Conservation (phyloP, 2,888 invertebrate genomes). For the Cheilosia grossa region DNA sequence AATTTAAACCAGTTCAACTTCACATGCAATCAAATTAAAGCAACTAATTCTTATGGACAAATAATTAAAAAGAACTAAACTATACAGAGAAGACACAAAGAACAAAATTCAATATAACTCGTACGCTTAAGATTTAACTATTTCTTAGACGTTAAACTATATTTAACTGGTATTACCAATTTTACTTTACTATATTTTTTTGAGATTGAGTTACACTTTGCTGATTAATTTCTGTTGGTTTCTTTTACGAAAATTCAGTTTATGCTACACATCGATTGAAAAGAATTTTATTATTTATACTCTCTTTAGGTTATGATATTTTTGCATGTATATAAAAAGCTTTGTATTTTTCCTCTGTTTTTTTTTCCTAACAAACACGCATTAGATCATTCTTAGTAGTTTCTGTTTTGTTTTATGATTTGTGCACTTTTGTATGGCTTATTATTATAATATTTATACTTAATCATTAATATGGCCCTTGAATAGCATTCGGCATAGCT, state of each 20-base stretch:
- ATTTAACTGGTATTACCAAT: neutral
- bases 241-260: neutral
- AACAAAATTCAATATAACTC: neutral
- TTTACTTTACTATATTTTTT: neutral
- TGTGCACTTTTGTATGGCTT: constrained; percentile 23
- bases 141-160: neutral
- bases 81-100: neutral
- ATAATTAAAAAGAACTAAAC: neutral
- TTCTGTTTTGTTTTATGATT: constrained; percentile 5
- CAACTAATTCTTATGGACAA: too few species aligned
- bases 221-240: neutral
- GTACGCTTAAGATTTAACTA: constrained; percentile 2
- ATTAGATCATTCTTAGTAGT: neutral
- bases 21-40: too few species aligned
- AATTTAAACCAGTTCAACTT: too few species aligned
- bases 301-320: constrained; percentile 2
- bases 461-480: constrained; percentile 77
- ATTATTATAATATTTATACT: constrained; percentile 4
- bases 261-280: constrained; percentile 2
- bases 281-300: neutral
- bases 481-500: constrained; percentile 79
- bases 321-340: constrained; percentile 30
- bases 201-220: neutral
- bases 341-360: neutral
- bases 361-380: constrained; percentile 18